Base-by-base conservation (phyloP, 1,140 invertebrate genomes). In the Scylla paramamosain region DNA sequence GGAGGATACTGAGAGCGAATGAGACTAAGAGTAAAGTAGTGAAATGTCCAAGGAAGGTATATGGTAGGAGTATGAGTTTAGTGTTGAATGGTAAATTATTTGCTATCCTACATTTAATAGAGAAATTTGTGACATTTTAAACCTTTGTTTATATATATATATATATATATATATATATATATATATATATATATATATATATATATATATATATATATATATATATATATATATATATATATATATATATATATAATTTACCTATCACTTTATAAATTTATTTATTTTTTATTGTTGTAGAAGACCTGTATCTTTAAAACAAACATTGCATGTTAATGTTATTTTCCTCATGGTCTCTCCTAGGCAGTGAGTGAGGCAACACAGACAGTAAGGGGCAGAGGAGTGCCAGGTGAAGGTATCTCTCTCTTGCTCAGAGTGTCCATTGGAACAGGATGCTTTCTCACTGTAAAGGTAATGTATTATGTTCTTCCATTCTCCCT, bases 401-500 rank as follows among this genome's bases (percentile, higher is more conserved):
- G 20, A 25, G 8, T 77, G 20, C n/a, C 67, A 16, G 20, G 12
- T 20, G 25, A 1, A n/a, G n/a, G 25, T 77, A 8, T n/a, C 10
- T 77, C 67, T 77, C 67, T 77, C n/a, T 20, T 77, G 0, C 67
- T 77, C 25, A 77, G n/a, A 77, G 67, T 77, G 25, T 77, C 67
- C 25, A 77, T 77, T n/a, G 67, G 67, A 2, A 77, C 67, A 77
- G 67, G 67, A 77, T 77, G 67, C n/a, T 7, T n/a, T 7, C 25
- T 77, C 67, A 77, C 32, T 89, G n/a, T 89, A 32, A 46, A 89
- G 32, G 31, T 89, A 89, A 89, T 59, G 52, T 0, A 59, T 59
- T 8, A 59, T 14, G 10, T 59, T 20, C 52, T 12, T 59, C 12
- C 16, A 59, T 59, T 59, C 12, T 59, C 52, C 52, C 16, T 59